Evolutionary conservation across 2,797 vertebrate genomes (phyloP), one percentile per base, ranked within the genome.

Genomic region (Propithecus deckenii): DNA sequence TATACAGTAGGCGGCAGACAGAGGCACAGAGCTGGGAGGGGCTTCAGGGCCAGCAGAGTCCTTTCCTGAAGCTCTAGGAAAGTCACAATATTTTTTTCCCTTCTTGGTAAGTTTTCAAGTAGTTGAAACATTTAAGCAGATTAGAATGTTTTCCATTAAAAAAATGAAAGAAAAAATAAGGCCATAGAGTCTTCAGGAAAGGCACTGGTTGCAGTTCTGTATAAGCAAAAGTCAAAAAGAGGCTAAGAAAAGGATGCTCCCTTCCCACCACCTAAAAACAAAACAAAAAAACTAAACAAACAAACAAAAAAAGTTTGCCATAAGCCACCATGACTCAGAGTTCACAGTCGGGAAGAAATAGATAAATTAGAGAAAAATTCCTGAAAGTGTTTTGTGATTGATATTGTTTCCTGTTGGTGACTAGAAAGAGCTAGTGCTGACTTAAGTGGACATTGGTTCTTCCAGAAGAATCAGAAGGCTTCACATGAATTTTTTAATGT

Each of bases 391-490:
- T 97, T 87, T 22, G 81, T 94, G 74, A 93, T 94, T 86, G 89
- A 85, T 91, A 88, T 50, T 83, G 74, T 65, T 98, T 96, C 98
- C 97, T 98, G 87, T 94, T 96, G 91, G 94, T 85, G 89, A 67
- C 94, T 89, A 57, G 93, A 95, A 97, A 97, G 97, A 95, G 93
- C 72, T 81, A 87, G 80, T 18, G 65, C 89, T 86, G 97, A 63
- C 90, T 80, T 48, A 59, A 92, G 86, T 96, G 88, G 93, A 78
- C 23, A 59, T 80, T 78, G 15, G 95, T 97, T 97, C 93, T 98
- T 97, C 95, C 94, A 92, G 91, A 97, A 95, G 72, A 97, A 94
- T 95, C 98, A 97, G 94, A 97, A 98, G 97, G 93, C 94, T 98
- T 98, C 98, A 95, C 28, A 14, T 96, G 80, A 59, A 86, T 96